A percentile compares a stretch with the other conserved stretches of the same genome.
Evolutionary conservation across 2,888 invertebrate species (phyloP).

Genomic region (Empis livida): DNA sequence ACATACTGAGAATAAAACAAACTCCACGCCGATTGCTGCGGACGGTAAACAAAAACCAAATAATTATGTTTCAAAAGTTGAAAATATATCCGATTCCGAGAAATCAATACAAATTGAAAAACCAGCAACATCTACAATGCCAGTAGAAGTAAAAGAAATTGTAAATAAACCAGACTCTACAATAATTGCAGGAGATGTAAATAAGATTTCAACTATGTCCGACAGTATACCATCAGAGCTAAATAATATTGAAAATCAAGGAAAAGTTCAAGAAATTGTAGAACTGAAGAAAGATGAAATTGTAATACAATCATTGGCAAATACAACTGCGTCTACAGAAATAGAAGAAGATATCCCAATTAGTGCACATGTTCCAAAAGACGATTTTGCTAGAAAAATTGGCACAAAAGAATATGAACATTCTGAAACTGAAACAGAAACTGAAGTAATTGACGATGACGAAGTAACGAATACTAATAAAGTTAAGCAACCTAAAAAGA

Average conservation of each 20-base stretch:
- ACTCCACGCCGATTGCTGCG: not conserved
- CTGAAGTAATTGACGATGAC: constrained; percentile 16
- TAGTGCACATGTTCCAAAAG: constrained; percentile 13
- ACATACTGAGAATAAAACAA: not conserved
- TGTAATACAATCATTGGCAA: constrained; percentile 1
- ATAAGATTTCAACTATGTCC: constrained; percentile 10
- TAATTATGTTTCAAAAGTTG: not conserved
- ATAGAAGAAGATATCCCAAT: constrained; percentile 10
- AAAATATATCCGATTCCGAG: not conserved
- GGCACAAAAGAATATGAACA: constrained; percentile 2
- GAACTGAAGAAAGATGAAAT: too few relatives aligned
- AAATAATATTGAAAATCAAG: too few relatives aligned
- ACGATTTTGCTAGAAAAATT: constrained; percentile 15
- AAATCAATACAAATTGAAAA: constrained; percentile 1
- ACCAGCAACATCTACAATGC: constrained; percentile 1
- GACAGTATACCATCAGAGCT: constrained; percentile 3
- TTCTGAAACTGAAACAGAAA: constrained; percentile 10
- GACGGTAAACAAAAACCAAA: not conserved
- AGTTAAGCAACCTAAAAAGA: constrained; percentile 19
- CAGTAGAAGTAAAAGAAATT: not conserved
- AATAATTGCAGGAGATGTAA: constrained; percentile 6
- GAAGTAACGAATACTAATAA: constrained; percentile 1
- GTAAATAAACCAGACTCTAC: constrained; percentile 1
- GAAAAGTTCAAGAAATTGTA: too few relatives aligned
- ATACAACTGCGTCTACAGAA: constrained; percentile 6